phyloP scores from a whole-genome alignment of 2,888 invertebrate species.

The Caenorhabditis wallacei region DNA sequence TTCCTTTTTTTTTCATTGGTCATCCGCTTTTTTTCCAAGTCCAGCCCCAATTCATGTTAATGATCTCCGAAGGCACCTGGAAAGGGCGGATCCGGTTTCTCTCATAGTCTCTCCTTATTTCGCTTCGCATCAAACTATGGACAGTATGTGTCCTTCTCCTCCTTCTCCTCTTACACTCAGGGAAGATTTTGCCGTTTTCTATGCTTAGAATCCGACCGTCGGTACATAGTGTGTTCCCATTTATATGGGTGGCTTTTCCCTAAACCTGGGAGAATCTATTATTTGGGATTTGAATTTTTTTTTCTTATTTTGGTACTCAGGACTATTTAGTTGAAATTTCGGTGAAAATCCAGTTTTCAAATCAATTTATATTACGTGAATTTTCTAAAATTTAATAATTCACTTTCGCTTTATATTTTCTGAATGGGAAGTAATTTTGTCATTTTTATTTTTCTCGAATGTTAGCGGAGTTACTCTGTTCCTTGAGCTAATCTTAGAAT shows the following conservation, averaged over 20 bases:
- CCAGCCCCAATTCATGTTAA: constrained; percentile 30
- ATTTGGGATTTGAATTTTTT: background rate
- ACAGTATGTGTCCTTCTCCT: constrained; percentile 18
- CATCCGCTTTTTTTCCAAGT: background rate
- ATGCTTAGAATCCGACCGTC: background rate
- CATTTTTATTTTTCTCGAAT: no score
- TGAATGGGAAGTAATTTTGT: no score
- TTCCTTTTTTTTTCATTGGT: constrained; percentile 1
- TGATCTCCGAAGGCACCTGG: constrained; percentile 48
- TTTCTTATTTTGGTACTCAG: background rate
- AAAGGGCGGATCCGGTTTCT: constrained; percentile 21
- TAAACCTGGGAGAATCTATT: background rate
- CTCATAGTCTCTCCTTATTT: background rate
- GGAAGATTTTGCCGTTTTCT: background rate
- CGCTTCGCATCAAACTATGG: constrained; percentile 51
- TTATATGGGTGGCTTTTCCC: background rate
- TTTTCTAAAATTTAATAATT: no score
- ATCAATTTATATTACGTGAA: no score
- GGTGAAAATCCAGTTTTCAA: no score
- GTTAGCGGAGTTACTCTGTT: no score
- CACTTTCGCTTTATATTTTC: no score
- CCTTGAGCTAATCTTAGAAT: no score
- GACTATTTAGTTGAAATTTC: background rate
- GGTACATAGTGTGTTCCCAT: background rate
- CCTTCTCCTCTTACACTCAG: no score